Evolutionary conservation across 2,797 vertebrate genomes (phyloP).

Genomic region (Hyperoplus immaculatus): DNA sequence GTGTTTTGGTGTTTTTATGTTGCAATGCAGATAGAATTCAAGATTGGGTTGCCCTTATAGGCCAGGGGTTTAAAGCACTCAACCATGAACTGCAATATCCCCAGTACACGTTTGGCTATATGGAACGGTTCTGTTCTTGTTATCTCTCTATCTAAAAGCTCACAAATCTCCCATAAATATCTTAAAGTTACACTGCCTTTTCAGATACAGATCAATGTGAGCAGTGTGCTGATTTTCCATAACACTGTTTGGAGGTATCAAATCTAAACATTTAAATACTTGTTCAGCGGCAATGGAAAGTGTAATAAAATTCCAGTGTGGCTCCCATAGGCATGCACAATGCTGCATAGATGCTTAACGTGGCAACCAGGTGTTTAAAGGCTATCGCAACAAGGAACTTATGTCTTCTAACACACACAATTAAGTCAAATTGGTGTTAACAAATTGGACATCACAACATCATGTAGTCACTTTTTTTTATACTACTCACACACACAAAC

Average conservation of each 20-base stretch:
- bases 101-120: not conserved
- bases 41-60: not conserved
- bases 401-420: slow-evolving; percentile 17
- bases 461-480: not conserved
- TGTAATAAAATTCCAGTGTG: not conserved
- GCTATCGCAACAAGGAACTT: not conserved
- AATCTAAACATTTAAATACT: slow-evolving; percentile 1
- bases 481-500: slow-evolving; percentile 23
- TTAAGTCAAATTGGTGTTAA: slow-evolving; percentile 29
- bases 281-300: not conserved
- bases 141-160: not conserved
- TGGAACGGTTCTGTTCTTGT: not conserved
- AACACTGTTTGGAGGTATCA: not conserved
- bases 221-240: not conserved
- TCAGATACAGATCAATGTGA: not conserved
- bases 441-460: slow-evolving; percentile 31
- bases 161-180: not conserved
- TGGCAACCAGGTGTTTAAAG: not conserved
- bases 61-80: not conserved
- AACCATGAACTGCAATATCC: slow-evolving; percentile 1
- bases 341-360: not conserved
- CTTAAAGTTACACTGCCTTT: not conserved
- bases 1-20: not conserved
- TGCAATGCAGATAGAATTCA: slow-evolving; percentile 6
- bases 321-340: not conserved